A percentile compares a stretch with the other conserved stretches of the same genome.
phyloP scores from a whole-genome alignment of 2,888 invertebrate species.

The Diogma glabrata region DNA sequence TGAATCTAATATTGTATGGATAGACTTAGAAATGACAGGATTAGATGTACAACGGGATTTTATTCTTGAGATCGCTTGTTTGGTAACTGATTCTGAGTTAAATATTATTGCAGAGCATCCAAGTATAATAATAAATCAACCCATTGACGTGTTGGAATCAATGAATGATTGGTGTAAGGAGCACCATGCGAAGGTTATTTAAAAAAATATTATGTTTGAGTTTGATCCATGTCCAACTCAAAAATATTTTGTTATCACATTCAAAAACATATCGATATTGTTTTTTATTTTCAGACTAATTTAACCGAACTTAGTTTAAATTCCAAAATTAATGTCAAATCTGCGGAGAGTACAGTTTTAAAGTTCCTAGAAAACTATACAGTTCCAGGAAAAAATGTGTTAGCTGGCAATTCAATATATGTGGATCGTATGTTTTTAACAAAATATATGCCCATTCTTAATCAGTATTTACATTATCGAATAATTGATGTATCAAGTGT shows the following conservation, averaged over 20 bases:
- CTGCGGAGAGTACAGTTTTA: conserved; percentile 62
- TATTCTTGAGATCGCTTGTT: conserved; percentile 80
- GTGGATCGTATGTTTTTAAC: conserved; percentile 73
- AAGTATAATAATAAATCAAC: conserved; percentile 65
- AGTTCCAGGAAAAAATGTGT: conserved; percentile 48
- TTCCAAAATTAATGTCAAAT: conserved; percentile 50
- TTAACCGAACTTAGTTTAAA: conserved; percentile 58
- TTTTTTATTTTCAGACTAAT: conserved; percentile 54
- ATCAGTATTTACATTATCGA: conserved; percentile 77
- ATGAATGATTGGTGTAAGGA: conserved; percentile 80
- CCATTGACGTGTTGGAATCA: conserved; percentile 51
- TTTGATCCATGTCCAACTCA: too few species aligned
- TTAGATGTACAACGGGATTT: conserved; percentile 61
- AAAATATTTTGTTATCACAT: conserved; percentile 26
- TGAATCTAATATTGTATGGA: conserved; percentile 56
- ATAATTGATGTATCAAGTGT: conserved; percentile 86
- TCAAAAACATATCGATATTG: conserved; percentile 38
- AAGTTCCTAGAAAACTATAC: conserved; percentile 48
- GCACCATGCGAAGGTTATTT: conserved; percentile 66
- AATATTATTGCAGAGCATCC: conserved; percentile 66
- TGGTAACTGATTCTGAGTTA: conserved; percentile 73
- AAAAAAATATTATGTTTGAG: too few species aligned
- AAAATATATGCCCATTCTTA: conserved; percentile 70
- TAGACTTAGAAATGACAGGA: conserved; percentile 86
- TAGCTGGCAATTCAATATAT: conserved; percentile 82